Evolutionary conservation across 2,888 invertebrate genomes (phyloP).

Genomic region (Galerucella pusilla): DNA sequence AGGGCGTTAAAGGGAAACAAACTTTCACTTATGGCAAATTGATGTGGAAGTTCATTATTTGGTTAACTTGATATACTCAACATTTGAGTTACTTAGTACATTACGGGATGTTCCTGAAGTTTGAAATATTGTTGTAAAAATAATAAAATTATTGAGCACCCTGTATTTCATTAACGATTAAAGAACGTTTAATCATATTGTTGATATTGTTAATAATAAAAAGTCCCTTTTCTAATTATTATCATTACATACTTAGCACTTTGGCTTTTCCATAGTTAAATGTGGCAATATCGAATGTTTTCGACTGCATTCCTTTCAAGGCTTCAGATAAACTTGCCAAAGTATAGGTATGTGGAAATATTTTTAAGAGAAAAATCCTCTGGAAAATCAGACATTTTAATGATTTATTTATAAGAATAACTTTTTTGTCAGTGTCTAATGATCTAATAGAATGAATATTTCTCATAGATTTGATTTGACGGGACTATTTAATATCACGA

Average conservation of each 20-base stretch:
- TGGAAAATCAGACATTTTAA: not conserved
- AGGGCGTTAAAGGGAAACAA: slow-evolving; percentile 50
- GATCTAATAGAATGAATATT: not conserved
- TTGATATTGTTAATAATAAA: too few species aligned
- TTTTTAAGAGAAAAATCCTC: not conserved
- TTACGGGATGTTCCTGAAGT: not conserved
- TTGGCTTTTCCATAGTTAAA: too few species aligned
- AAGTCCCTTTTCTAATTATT: too few species aligned
- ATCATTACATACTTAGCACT: too few species aligned
- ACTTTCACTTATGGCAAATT: slow-evolving; percentile 40
- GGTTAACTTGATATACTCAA: slow-evolving; percentile 27
- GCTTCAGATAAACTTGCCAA: too few species aligned
- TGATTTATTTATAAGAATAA: not conserved
- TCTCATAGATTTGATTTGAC: not conserved
- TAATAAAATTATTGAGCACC: too few species aligned
- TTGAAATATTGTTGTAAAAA: too few species aligned
- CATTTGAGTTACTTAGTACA: slow-evolving; percentile 4
- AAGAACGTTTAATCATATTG: too few species aligned
- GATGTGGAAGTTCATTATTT: slow-evolving; percentile 34
- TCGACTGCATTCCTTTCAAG: too few species aligned
- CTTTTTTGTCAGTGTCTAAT: not conserved
- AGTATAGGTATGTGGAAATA: too few species aligned
- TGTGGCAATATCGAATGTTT: too few species aligned
- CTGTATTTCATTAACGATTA: too few species aligned
- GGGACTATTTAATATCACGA: not conserved